Percentiles rank a stretch among this genome's conserved stretches.
These are phyloP conservation scores for Drosophila setosimentum DNA, from an alignment of 2,888 invertebrate species.

Conservation along the genomic window DNA sequence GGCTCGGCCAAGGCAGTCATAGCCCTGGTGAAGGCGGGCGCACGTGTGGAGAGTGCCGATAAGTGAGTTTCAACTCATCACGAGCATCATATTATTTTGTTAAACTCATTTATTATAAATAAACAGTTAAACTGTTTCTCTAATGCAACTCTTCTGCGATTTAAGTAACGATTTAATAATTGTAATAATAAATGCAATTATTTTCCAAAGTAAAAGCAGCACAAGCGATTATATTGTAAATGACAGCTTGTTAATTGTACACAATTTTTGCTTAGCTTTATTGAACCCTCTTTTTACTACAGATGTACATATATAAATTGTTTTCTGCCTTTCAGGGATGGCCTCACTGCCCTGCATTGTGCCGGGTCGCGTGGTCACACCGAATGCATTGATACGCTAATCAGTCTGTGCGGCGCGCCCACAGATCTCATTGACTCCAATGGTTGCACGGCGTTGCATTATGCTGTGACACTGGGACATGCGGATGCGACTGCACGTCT, in stretches of 20 bases:
- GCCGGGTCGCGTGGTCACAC: slow-evolving; percentile 98
- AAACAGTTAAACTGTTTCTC: neutral
- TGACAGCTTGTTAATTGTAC: neutral
- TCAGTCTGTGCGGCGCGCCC: slow-evolving; percentile 94
- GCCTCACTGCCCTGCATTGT: slow-evolving; percentile 97
- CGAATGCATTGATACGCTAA: slow-evolving; percentile 94
- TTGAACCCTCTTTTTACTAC: neutral
- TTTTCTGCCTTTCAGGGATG: slow-evolving; percentile 89
- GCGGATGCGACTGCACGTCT: slow-evolving; percentile 96
- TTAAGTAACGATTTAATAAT: neutral
- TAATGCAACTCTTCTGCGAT: neutral
- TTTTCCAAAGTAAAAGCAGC: neutral
- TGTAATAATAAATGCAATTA: neutral
- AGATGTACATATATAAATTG: neutral
- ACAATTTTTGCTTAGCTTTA: no score
- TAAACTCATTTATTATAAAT: neutral
- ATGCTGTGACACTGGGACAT: slow-evolving; percentile 98
- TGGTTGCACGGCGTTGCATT: slow-evolving; percentile 98
- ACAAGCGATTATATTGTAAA: neutral
- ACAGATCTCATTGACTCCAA: slow-evolving; percentile 96
- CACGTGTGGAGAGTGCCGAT: slow-evolving; percentile 92
- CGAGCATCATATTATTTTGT: neutral
- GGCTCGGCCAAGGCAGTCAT: slow-evolving; percentile 97
- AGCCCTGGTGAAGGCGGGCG: slow-evolving; percentile 94
- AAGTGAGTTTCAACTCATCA: slow-evolving; percentile 85